Conservation (phyloP, 2,113 vertebrate species). For the Ptilorrhoa leucosticta region DNA sequence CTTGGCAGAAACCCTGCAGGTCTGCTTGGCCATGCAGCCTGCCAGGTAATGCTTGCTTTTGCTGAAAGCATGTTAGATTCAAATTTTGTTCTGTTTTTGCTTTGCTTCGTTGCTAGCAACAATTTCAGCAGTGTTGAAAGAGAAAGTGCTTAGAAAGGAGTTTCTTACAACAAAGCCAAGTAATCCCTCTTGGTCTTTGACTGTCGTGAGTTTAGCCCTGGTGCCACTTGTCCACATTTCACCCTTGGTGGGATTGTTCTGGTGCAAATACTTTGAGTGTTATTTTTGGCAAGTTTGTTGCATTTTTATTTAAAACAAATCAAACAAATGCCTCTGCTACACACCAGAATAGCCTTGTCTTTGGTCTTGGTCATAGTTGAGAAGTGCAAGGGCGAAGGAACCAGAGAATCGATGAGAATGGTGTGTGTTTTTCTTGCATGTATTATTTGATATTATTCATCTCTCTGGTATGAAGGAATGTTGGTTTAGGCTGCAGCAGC, state of each 20-base stretch:
- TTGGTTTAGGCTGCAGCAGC: neutral
- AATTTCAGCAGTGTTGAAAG: neutral
- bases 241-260: neutral
- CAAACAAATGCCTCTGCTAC: neutral
- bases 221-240: neutral
- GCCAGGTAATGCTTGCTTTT: neutral
- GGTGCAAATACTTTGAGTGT: neutral
- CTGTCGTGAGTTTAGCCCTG: neutral
- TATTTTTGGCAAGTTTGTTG: neutral
- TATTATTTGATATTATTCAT: neutral
- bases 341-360: neutral
- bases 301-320: neutral
- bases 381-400: neutral
- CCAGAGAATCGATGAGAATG: neutral
- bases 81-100: neutral
- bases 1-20: neutral
- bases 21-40: neutral
- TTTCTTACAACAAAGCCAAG: neutral
- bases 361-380: neutral
- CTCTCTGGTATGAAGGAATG: neutral
- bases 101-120: constrained; percentile 1
- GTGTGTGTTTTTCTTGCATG: neutral
- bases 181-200: neutral
- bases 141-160: neutral
- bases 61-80: neutral